phyloP scores from a whole-genome alignment of 1,140 invertebrate species.

The Danaus melanippus region DNA sequence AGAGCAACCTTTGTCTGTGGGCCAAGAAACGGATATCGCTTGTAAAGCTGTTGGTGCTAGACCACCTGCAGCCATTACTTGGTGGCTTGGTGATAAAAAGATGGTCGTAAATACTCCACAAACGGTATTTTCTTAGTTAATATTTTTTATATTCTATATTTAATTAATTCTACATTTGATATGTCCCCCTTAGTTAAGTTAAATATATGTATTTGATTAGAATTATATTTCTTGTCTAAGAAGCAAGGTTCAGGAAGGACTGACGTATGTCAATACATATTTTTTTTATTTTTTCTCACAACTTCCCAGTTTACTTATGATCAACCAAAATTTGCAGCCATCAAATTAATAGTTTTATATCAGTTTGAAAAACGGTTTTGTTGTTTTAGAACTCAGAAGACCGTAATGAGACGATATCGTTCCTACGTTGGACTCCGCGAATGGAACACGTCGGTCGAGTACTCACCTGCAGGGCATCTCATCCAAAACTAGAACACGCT shows the following conservation, averaged over 20 bases:
- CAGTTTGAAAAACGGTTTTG: too few species aligned
- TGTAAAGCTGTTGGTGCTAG: conserved; percentile 85
- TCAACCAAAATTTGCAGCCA: too few species aligned
- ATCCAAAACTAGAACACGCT: conserved; percentile 76
- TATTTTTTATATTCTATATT: too few species aligned
- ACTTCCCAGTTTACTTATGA: too few species aligned
- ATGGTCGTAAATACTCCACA: conserved; percentile 38
- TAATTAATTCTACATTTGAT: too few species aligned
- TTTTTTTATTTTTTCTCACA: too few species aligned
- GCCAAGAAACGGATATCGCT: conserved; percentile 81
- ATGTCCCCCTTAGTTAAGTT: neutral
- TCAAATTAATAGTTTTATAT: too few species aligned
- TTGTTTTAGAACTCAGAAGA: conserved; percentile 78
- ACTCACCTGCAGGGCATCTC: conserved; percentile 81
- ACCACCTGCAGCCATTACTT: conserved; percentile 83
- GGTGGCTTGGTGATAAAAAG: conserved; percentile 82
- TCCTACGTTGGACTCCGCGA: conserved; percentile 81
- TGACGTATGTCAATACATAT: too few species aligned
- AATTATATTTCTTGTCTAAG: too few species aligned
- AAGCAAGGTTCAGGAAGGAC: too few species aligned
- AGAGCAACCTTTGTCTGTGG: conserved; percentile 86
- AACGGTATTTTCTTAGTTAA: conserved; percentile 31
- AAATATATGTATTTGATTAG: conserved; percentile 5
- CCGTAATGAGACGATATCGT: conserved; percentile 86
- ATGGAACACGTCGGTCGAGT: conserved; percentile 82